These are phyloP conservation scores for Corvus hawaiiensis DNA, from an alignment of 2,113 vertebrate genomes.

Conservation along the genomic window DNA sequence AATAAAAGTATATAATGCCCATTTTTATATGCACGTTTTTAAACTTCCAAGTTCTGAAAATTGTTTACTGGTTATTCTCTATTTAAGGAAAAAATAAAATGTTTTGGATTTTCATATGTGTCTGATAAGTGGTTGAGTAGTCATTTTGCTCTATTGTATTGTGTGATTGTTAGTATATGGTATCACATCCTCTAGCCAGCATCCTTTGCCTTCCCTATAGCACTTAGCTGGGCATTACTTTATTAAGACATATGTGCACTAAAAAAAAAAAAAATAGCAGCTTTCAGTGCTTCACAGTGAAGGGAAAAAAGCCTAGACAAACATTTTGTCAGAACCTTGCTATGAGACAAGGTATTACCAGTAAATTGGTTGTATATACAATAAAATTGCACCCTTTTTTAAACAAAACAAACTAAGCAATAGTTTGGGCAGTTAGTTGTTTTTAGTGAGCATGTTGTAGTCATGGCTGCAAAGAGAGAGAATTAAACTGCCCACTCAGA, in stretches of 20 bases:
- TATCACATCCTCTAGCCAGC: slow-evolving; percentile 83
- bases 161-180: slow-evolving; percentile 84
- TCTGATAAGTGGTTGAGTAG: slow-evolving; percentile 86
- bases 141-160: slow-evolving; percentile 84
- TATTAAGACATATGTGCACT: slow-evolving; percentile 97
- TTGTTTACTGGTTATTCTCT: slow-evolving; percentile 89
- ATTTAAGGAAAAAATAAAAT: slow-evolving; percentile 87
- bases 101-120: slow-evolving; percentile 85
- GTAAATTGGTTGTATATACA: slow-evolving; percentile 92
- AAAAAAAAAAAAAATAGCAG: slow-evolving; percentile 79
- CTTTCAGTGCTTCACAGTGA: slow-evolving; percentile 95
- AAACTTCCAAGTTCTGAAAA: slow-evolving; percentile 89
- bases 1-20: slow-evolving; percentile 85
- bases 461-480: slow-evolving; percentile 83
- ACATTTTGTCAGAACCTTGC: slow-evolving; percentile 92
- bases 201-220: slow-evolving; percentile 86
- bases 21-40: slow-evolving; percentile 93
- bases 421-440: slow-evolving; percentile 95
- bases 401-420: slow-evolving; percentile 93
- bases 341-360: slow-evolving; percentile 89
- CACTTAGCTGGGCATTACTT: slow-evolving; percentile 97
- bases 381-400: slow-evolving; percentile 95
- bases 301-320: slow-evolving; percentile 94
- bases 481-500: slow-evolving; percentile 81
- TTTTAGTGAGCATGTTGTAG: slow-evolving; percentile 88